Conservation (phyloP, 1,140 invertebrate genomes). For the Aricia agestis region DNA sequence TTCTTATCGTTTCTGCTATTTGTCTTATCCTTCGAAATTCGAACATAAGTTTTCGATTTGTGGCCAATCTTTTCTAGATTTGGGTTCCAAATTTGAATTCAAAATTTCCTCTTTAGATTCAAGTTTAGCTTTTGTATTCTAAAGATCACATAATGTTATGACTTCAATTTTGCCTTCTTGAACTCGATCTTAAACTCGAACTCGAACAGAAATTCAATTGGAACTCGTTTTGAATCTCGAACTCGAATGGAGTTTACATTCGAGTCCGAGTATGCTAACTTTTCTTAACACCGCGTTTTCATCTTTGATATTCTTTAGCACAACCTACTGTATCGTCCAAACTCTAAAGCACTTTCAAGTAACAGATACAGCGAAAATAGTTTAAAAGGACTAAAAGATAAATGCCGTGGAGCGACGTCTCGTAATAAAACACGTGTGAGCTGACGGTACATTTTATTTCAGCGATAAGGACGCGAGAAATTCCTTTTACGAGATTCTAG, state of each 20-base stretch:
- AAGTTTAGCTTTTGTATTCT: neutral
- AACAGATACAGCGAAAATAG: neutral
- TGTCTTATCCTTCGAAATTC: neutral
- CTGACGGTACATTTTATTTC: constrained; percentile 69
- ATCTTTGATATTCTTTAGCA: too few species aligned
- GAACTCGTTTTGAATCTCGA: too few species aligned
- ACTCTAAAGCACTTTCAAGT: neutral
- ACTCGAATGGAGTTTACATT: too few species aligned
- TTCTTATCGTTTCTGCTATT: neutral
- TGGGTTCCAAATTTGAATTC: neutral
- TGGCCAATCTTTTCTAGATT: neutral
- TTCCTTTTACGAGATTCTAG: constrained; percentile 69
- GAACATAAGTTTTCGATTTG: neutral
- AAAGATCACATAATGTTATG: neutral
- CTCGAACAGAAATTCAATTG: too few species aligned
- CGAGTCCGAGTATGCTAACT: too few species aligned
- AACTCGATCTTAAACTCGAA: too few species aligned
- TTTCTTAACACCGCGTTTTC: too few species aligned
- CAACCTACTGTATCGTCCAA: neutral
- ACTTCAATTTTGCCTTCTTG: too few species aligned
- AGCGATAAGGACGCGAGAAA: constrained; percentile 69
- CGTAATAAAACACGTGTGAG: constrained; percentile 72
- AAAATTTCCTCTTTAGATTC: neutral
- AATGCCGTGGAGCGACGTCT: constrained; percentile 32
- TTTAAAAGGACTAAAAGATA: neutral